These are phyloP conservation scores for Palaemon carinicauda DNA, from an alignment of 1,140 invertebrate genomes.

Conservation along the genomic window DNA sequence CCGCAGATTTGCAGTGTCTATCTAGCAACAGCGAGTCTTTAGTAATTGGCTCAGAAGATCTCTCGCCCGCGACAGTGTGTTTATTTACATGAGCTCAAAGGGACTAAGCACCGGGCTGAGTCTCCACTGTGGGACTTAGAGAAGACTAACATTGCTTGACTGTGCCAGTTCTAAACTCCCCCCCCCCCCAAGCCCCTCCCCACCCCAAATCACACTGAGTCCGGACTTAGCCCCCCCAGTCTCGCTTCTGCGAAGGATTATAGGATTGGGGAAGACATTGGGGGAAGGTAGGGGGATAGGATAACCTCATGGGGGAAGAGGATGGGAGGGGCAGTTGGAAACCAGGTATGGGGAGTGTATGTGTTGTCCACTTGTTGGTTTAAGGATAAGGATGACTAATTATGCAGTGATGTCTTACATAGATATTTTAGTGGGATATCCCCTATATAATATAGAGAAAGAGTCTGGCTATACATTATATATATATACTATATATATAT, in stretches of 20 bases:
- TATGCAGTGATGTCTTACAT: too few species aligned
- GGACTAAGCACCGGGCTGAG: not conserved
- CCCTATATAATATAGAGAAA: too few species aligned
- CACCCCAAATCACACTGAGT: too few species aligned
- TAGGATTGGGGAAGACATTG: not conserved
- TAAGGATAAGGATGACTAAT: too few species aligned
- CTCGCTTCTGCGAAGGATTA: not conserved
- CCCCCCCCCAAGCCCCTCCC: too few species aligned
- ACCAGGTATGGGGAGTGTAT: not conserved
- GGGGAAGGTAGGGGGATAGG: too few species aligned
- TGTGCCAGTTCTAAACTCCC: too few species aligned
- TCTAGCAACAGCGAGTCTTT: not conserved
- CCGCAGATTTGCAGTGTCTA: too few species aligned
- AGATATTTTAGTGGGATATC: too few species aligned
- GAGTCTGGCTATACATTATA: too few species aligned
- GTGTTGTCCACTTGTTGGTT: not conserved
- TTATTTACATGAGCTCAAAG: not conserved
- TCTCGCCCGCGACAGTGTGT: not conserved
- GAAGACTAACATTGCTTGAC: not conserved
- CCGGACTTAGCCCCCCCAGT: too few species aligned
- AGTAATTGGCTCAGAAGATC: not conserved
- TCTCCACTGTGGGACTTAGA: not conserved
- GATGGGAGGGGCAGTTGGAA: not conserved
- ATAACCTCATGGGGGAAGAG: not conserved
- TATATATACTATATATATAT: too few species aligned